Conservation (phyloP, 2,113 vertebrate genomes). For the Bucco capensis region DNA sequence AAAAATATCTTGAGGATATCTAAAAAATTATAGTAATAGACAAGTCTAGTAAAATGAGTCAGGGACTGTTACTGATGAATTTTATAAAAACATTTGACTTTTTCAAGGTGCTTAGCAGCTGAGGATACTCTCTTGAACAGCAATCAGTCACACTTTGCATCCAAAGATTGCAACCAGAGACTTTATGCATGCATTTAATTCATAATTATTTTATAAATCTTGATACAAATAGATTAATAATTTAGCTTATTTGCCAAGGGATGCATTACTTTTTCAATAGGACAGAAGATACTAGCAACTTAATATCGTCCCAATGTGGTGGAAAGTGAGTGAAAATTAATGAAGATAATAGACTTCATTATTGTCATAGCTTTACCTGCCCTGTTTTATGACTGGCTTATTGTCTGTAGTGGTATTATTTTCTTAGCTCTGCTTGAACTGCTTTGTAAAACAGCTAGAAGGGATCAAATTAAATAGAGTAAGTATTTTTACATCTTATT, state of each 20-base stretch:
- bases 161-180: neutral
- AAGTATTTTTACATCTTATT: neutral
- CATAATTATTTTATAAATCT: conserved; percentile 22
- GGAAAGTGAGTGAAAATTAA: conserved; percentile 58
- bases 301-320: conserved; percentile 52
- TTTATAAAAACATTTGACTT: neutral
- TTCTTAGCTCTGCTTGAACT: neutral
- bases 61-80: neutral
- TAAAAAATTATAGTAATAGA: neutral
- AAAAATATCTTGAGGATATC: neutral
- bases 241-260: conserved; percentile 35
- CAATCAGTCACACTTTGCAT: neutral
- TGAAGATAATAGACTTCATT: conserved; percentile 60
- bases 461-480: neutral
- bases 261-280: conserved; percentile 26
- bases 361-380: conserved; percentile 43
- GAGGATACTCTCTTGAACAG: neutral
- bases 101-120: neutral
- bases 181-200: neutral
- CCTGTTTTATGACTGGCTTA: neutral
- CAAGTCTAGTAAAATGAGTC: neutral
- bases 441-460: conserved; percentile 23
- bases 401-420: conserved; percentile 9
- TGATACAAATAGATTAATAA: conserved; percentile 14
- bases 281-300: conserved; percentile 37